Percentiles rank a stretch among this genome's conserved stretches.
Evolutionary conservation across 1,140 invertebrate genomes (phyloP).

Genomic region (Brachionus paranguensis): DNA sequence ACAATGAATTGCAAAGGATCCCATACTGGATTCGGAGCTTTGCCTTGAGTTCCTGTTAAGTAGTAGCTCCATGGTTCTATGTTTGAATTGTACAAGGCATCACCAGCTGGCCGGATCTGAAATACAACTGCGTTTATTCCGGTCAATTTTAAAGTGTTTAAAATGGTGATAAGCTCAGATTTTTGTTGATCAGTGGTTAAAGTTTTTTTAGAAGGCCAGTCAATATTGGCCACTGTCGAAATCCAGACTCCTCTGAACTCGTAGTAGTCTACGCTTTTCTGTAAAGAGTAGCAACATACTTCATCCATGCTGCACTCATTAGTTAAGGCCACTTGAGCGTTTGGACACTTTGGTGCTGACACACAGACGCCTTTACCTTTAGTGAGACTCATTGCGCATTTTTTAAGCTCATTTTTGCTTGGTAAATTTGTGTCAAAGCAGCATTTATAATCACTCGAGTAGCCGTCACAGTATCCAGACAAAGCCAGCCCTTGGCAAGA

Average conservation of each 20-base stretch:
- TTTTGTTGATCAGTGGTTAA: conserved; percentile 45
- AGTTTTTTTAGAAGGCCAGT: conserved; percentile 47
- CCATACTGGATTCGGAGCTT: conserved; percentile 45
- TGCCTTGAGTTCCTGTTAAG: conserved; percentile 49
- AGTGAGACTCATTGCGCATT: conserved; percentile 1
- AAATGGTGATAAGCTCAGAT: conserved; percentile 44
- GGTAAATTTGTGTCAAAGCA: conserved; percentile 6
- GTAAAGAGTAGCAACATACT: conserved; percentile 36
- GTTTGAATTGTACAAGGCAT: conserved; percentile 48
- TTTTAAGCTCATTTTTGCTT: not conserved
- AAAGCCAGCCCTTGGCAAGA: not conserved
- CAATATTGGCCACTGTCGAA: conserved; percentile 50
- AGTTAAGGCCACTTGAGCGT: not conserved
- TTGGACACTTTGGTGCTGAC: not conserved
- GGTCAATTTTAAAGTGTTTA: conserved; percentile 44
- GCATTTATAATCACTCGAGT: not conserved
- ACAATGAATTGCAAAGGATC: conserved; percentile 48
- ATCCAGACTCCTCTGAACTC: conserved; percentile 49
- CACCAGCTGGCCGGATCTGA: conserved; percentile 45
- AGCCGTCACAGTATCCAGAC: conserved; percentile 30
- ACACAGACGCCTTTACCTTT: conserved; percentile 40
- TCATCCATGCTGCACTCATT: not conserved
- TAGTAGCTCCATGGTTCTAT: conserved; percentile 51
- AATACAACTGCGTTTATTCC: conserved; percentile 50
- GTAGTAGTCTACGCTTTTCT: conserved; percentile 24